Evolutionary conservation across 92 coral and sea anemone species (phyloP), one percentile per base, ranked within the genome.

Genomic region (Montipora capitata): DNA sequence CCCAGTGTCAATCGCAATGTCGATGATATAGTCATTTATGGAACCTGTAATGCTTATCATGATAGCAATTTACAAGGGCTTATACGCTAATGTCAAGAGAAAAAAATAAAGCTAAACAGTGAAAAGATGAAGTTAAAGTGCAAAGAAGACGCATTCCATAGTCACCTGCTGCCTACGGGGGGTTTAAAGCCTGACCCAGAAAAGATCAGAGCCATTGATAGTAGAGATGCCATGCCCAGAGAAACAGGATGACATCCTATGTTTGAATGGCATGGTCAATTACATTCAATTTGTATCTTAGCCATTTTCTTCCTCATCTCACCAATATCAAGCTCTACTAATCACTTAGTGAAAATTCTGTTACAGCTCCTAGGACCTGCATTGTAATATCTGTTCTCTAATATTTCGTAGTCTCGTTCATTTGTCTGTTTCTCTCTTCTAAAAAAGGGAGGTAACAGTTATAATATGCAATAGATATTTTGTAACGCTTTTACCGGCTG

Each of bases 51-150:
- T 7, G 66, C 68, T 40, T 45, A 76, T 38, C 66, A 54, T 56
- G 81, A 76, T 64, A 59, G 17, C 64, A 76, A 76, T 39, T 35
- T 76, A 40, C 10, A 49, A 14, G 66, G 15, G 5, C 35, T 76
- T n/a, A 74, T 74, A 63, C 0, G 40, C n/a, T 12, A 20, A 49
- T 49, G 0, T 43, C 58, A 74, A 38, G 12, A 51, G 57, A 27
- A 51, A 7, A 7, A 40, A 61, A 74, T 74, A 10, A 74, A 48
- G 40, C 79, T 74, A 7, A 51, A 51, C 57, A 11, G 57, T 2
- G 57, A 51, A 11, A 51, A 51, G 57, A 7, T 51, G 57, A 11
- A 2, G 57, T 51, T 51, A 51, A 0, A 7, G 9, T 7, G 9
- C 11, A 51, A 7, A 7, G 57, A 51, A 7, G 57, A 0, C 0